Base-by-base conservation (phyloP, 2,888 invertebrate genomes). In the Sacculina carcini region DNA sequence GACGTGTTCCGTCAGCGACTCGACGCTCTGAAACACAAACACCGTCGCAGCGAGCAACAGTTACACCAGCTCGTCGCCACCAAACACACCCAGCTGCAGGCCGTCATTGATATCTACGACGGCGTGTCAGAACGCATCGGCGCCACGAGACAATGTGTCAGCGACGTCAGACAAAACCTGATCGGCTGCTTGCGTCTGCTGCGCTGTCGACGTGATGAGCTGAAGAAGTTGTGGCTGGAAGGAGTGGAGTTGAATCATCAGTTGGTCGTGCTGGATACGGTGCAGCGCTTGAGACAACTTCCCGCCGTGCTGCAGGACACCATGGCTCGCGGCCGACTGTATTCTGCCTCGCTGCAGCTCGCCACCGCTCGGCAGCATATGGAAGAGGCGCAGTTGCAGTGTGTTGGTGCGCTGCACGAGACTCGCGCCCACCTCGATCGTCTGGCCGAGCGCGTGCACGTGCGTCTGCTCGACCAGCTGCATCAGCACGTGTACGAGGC, bases 181-280 rank as follows among this genome's bases (percentile, higher is more conserved):
- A 74, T 75, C 56, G 79, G 81, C 12, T 86, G 86, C 63, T 84
- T 85, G 64, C 76, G 76, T 29, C 67, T 96, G 51, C 67, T 98
- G 55, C 78, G 86, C 55, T 83, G 92, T 65, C 77, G 87, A 51
- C 72, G 90, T 34, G 92, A 92, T 61, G 96, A 96, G 64, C 69
- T 98, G 54, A 78, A 84, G 60, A 79, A 87, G 57, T 71, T 96
- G 52, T 96, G 94, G 90, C 72, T 84, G 6, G 92, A 94, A 65
- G 86, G 89, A 1, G 75, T 94, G n/a, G 89, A 96, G 61, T 90
- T 94, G 62, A 86, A 87, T 62, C 80, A 89, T 62, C 82, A 87
- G 52, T 66, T 90, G 39, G 75, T 81, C 58, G 75, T 92, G 67
- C 67, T 94, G 40, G 83, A 89, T 59, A 83, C 90, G 67, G 86